Evolutionary conservation across 2,113 vertebrate species (phyloP), one percentile per base, ranked within the genome.

Genomic region (Muntiacus reevesi): DNA sequence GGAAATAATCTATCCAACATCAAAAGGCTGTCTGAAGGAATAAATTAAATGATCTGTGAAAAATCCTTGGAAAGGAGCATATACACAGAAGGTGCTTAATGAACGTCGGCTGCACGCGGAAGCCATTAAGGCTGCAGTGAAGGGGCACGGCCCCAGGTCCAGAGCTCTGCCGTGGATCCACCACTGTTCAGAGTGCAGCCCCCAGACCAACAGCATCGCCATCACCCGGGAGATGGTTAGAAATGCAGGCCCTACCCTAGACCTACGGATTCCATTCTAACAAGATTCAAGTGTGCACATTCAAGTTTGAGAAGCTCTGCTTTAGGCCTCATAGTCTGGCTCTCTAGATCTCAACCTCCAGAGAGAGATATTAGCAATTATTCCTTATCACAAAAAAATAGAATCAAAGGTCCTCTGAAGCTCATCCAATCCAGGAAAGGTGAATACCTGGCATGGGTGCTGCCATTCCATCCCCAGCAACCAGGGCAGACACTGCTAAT

Each of bases 401-500:
- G 85, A 95, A 71, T 36, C 45, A 89, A 83, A 79, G 36, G 7
- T 33, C 19, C 30, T 25, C 50, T 60, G 60, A 96, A 88, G 11
- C 43, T 79, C 87, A 33, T 76, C 45, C 74, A 33, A 4, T 52
- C 9, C 60, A 47, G 16, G n/a, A 59, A 45, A 5, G 16, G 28
- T 36, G 43, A 81, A 2, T 12, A 52, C 5, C 9, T 28, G 30
- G 23, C 52, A 25, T 28, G 16, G 67, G 3, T 13, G 52, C 10
- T 36, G 19, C 36, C 21, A 16, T 45, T 92, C 21, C 45, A n/a
- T 23, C 62, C n/a, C 50, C 55, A 47, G 60, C 1, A 12, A 36
- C 96, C 71, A 81, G 86, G 57, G n/a, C 62, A 96, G 97, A 94
- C 92, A 67, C 76, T 45, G 5, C 74, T 78, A 96, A 79, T 96